These are phyloP conservation scores for Phoenoteleia sp. DNA, from an alignment of 2,888 invertebrate genomes.

Conservation along the genomic window DNA sequence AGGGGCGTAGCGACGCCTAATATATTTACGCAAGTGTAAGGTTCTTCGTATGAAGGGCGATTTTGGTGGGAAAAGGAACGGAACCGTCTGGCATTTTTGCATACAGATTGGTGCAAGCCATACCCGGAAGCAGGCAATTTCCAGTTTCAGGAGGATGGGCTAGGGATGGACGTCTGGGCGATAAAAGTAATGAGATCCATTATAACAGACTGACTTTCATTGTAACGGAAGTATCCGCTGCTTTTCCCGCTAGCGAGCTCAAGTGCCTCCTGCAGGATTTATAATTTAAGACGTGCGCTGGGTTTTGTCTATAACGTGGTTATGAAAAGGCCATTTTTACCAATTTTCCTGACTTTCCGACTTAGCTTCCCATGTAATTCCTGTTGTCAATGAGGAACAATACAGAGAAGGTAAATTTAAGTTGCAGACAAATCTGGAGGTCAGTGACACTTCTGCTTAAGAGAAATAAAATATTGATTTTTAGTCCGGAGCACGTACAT, in stretches of 20 bases:
- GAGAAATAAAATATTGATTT: neutral
- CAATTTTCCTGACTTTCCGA: constrained; percentile 1
- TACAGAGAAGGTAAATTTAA: too few relatives aligned
- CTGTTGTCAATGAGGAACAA: neutral
- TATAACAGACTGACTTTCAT: constrained; percentile 82
- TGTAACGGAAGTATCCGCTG: constrained; percentile 74
- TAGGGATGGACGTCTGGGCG: constrained; percentile 83
- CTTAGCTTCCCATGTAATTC: neutral
- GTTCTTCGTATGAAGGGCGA: constrained; percentile 23
- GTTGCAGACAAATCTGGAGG: too few relatives aligned
- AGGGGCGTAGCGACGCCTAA: constrained; percentile 19
- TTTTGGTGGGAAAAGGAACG: constrained; percentile 67
- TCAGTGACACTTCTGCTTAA: neutral
- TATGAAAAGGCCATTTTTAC: constrained; percentile 22
- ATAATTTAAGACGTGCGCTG: constrained; percentile 43
- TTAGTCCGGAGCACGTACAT: too few relatives aligned
- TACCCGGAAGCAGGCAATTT: constrained; percentile 81
- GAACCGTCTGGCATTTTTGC: constrained; percentile 80
- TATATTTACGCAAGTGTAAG: constrained; percentile 53
- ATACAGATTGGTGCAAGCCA: constrained; percentile 80
- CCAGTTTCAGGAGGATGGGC: constrained; percentile 81
- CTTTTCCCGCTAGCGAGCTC: constrained; percentile 43
- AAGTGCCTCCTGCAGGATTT: constrained; percentile 44
- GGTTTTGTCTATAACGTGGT: constrained; percentile 32
- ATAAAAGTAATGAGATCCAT: constrained; percentile 86